Percentiles rank a stretch among this genome's conserved stretches.
Conservation (phyloP, 2,113 vertebrate genomes). For the Corythornis madagascariensis region DNA sequence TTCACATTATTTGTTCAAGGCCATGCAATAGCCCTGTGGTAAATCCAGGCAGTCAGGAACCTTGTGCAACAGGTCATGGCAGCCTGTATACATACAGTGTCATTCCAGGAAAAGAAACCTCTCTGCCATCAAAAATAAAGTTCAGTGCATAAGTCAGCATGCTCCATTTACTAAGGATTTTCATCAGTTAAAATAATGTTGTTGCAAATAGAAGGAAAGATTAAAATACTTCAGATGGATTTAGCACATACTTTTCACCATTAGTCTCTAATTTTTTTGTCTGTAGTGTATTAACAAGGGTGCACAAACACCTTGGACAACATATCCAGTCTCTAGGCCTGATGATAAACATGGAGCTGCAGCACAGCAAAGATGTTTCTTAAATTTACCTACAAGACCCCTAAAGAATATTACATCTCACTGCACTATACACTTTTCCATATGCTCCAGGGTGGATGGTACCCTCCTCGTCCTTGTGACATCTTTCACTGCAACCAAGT, state of each 20-base stretch:
- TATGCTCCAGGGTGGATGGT: constrained; percentile 25
- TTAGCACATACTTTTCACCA: neutral
- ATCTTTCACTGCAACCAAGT: constrained; percentile 31
- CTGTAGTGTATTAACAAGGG: neutral
- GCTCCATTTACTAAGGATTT: constrained; percentile 33
- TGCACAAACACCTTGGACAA: neutral
- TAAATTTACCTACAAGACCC: neutral
- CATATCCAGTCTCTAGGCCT: neutral
- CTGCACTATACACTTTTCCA: neutral
- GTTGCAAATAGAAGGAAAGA: constrained; percentile 28
- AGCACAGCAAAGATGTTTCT: neutral
- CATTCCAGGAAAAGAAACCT: neutral
- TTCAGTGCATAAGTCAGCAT: neutral
- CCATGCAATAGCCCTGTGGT: neutral
- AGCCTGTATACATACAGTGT: neutral
- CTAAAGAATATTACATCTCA: neutral
- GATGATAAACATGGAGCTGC: neutral
- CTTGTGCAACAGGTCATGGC: neutral
- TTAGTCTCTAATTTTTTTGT: neutral
- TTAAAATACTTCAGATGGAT: neutral
- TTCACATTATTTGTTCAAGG: neutral
- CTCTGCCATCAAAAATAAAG: constrained; percentile 21
- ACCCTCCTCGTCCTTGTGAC: neutral
- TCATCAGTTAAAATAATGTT: constrained; percentile 26
- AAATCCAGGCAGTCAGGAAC: neutral